A percentile compares a stretch with the other conserved stretches of the same genome.
Conservation (phyloP, 2,797 vertebrate species). For the Squalus acanthias region DNA sequence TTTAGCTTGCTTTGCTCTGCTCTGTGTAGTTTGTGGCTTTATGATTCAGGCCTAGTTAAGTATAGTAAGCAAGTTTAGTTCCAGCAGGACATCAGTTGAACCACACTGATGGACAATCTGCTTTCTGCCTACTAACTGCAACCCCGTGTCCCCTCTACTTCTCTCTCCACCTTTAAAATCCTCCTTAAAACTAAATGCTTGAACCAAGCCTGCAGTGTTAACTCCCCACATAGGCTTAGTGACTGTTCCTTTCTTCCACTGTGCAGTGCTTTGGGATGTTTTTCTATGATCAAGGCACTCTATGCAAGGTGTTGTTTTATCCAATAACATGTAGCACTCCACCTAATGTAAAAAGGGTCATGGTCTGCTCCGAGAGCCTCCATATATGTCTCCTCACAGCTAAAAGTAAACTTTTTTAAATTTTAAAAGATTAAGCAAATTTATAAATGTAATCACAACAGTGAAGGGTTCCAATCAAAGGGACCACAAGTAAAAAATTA, state of each 20-base stretch:
- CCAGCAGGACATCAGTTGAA: not conserved
- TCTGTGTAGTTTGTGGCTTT: not conserved
- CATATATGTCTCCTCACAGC: not conserved
- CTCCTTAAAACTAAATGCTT: not conserved
- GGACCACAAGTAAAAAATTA: not conserved
- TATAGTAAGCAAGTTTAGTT: not conserved
- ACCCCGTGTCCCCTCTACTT: not conserved
- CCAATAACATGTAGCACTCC: not conserved
- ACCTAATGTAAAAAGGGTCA: not conserved
- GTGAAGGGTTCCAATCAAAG: not conserved
- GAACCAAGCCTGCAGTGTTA: not conserved
- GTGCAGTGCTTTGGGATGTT: not conserved
- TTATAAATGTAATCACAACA: not conserved
- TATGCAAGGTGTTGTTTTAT: not conserved
- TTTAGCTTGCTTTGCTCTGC: not conserved
- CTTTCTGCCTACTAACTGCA: not conserved
- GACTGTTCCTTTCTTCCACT: not conserved
- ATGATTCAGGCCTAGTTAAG: not conserved
- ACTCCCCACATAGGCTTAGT: not conserved
- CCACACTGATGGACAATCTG: not conserved
- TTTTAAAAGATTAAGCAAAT: not conserved
- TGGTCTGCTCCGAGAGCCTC: not conserved
- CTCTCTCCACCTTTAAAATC: not conserved
- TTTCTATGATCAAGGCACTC: not conserved
- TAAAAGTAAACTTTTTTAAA: not conserved